Evolutionary conservation across 2,797 vertebrate genomes (phyloP).

Genomic region (Bufotes viridis): DNA sequence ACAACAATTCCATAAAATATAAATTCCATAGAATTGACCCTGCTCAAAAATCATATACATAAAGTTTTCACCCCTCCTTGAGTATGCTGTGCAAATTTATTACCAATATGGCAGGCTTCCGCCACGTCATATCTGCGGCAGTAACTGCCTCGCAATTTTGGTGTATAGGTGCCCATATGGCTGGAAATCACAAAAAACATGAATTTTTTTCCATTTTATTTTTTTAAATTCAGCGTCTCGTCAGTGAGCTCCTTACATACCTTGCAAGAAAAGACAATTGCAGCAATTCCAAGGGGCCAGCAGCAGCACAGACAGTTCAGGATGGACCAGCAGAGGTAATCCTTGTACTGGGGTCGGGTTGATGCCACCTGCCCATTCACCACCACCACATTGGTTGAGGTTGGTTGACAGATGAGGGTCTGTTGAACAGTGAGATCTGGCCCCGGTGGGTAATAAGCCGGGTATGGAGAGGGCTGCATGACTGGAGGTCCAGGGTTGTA

Average conservation of each 20-base stretch:
- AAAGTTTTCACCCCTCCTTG: too few species aligned
- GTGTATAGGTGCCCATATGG: too few species aligned
- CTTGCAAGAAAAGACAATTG: conserved; percentile 2
- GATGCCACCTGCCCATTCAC: not conserved
- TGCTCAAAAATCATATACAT: too few species aligned
- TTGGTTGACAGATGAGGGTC: not conserved
- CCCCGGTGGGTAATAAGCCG: not conserved
- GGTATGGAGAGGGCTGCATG: not conserved
- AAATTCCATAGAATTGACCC: too few species aligned
- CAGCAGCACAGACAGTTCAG: not conserved
- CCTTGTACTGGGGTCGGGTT: not conserved
- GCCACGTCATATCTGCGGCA: too few species aligned
- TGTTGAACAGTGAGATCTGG: not conserved
- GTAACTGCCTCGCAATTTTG: too few species aligned
- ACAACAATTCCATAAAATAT: not conserved
- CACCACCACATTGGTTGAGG: not conserved
- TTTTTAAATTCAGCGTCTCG: not conserved
- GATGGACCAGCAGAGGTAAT: conserved; percentile 25
- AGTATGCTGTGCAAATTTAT: too few species aligned
- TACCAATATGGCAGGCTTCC: too few species aligned
- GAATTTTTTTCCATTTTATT: too few species aligned
- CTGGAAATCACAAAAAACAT: too few species aligned
- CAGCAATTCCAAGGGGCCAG: conserved; percentile 7
- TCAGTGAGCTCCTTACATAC: not conserved
- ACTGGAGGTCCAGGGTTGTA: not conserved